A percentile compares a stretch with the other conserved stretches of the same genome.
phyloP scores from a whole-genome alignment of 2,797 vertebrate genomes.

The Pipistrellus pygmaeus region DNA sequence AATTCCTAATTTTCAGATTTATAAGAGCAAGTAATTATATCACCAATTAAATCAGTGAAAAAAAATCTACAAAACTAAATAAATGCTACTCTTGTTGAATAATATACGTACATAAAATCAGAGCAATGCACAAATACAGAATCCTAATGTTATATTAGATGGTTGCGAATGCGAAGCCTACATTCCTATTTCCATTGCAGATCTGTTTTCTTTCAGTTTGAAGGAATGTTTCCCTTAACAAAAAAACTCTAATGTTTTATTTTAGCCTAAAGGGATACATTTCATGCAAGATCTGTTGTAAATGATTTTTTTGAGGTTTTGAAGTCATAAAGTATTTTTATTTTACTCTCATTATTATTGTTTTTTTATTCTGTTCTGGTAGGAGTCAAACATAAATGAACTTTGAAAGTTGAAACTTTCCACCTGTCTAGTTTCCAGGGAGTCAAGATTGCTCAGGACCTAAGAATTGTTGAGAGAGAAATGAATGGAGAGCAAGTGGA shows the following conservation, averaged over 20 bases:
- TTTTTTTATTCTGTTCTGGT: slow-evolving; percentile 28
- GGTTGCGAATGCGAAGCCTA: slow-evolving; percentile 19
- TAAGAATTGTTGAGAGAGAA: slow-evolving; percentile 13
- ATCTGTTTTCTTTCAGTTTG: slow-evolving; percentile 77
- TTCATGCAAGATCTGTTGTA: slow-evolving; percentile 74
- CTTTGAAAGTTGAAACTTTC: slow-evolving; percentile 73
- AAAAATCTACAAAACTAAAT: slow-evolving; percentile 75
- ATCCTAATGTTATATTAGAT: slow-evolving; percentile 69
- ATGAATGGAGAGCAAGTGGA: background rate
- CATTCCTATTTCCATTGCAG: slow-evolving; percentile 64
- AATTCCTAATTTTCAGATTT: slow-evolving; percentile 77
- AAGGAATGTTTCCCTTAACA: slow-evolving; percentile 76
- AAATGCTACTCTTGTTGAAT: slow-evolving; percentile 71
- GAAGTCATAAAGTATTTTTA: slow-evolving; percentile 75
- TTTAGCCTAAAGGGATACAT: slow-evolving; percentile 76
- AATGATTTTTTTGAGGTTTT: slow-evolving; percentile 74
- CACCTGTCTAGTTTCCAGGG: slow-evolving; percentile 49
- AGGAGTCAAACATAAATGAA: slow-evolving; percentile 68
- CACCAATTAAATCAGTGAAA: slow-evolving; percentile 74
- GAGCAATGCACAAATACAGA: slow-evolving; percentile 65
- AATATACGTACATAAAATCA: slow-evolving; percentile 78
- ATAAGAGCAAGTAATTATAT: slow-evolving; percentile 73
- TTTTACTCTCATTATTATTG: slow-evolving; percentile 75
- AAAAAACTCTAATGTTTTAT: slow-evolving; percentile 73
- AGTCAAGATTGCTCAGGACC: background rate